A percentile compares a stretch with the other conserved stretches of the same genome.
Evolutionary conservation across 2,888 invertebrate genomes (phyloP).

Genomic region (Tipula vernalis): DNA sequence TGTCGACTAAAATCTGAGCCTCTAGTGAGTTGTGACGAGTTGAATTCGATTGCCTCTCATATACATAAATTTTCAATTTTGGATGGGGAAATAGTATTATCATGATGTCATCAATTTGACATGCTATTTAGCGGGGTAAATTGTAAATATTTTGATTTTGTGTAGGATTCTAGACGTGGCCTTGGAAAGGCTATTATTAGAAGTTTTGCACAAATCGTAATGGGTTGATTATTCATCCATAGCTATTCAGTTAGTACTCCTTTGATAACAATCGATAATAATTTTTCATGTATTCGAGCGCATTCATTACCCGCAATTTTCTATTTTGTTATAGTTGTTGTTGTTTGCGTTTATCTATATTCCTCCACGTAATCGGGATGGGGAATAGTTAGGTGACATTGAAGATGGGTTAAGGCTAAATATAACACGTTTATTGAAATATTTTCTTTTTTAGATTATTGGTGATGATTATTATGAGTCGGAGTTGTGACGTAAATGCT

Average conservation of each 20-base stretch:
- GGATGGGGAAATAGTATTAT: not conserved
- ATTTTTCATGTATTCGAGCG: not conserved
- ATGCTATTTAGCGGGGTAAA: not conserved
- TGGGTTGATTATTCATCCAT: not conserved
- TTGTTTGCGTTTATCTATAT: no score
- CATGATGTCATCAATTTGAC: not conserved
- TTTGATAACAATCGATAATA: not conserved
- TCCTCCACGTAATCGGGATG: not conserved
- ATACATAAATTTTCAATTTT: not conserved
- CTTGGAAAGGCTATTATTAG: not conserved
- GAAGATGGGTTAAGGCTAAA: not conserved
- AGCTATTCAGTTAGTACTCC: not conserved
- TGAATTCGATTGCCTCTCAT: not conserved
- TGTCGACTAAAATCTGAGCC: not conserved
- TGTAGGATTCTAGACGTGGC: not conserved
- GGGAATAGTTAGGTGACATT: not conserved
- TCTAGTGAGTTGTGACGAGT: not conserved
- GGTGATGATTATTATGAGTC: not conserved
- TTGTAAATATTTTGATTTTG: not conserved
- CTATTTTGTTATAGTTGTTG: not conserved
- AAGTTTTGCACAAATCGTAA: not conserved
- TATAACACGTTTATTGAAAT: not conserved
- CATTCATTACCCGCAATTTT: not conserved
- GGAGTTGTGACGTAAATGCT: not conserved
- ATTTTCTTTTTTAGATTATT: no score